Conservation (phyloP, 2,888 invertebrate genomes). For the Polymixis lichenea region DNA sequence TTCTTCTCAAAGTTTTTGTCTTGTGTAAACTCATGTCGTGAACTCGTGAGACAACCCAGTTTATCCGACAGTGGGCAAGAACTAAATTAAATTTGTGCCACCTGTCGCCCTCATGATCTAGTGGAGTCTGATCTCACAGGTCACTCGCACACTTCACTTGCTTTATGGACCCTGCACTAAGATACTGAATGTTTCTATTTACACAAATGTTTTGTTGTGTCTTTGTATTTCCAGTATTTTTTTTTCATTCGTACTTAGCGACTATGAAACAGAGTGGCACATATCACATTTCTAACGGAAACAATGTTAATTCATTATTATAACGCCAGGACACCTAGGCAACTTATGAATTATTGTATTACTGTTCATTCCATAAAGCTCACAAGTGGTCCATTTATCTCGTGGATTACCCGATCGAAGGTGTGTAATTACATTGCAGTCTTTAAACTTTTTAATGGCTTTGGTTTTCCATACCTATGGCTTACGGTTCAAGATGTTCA, state of each 20-base stretch:
- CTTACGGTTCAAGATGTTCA: conserved; percentile 36
- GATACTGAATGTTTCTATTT: conserved; percentile 33
- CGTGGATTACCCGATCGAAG: conserved; percentile 1
- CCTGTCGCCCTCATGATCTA: conserved; percentile 81
- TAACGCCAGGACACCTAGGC: background rate
- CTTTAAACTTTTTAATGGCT: conserved; percentile 39
- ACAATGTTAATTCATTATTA: background rate
- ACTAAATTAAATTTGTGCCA: conserved; percentile 85
- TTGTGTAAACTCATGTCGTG: conserved; percentile 41
- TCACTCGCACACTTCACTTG: conserved; percentile 67
- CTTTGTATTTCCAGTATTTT: background rate
- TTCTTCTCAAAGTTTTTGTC: conserved; percentile 31
- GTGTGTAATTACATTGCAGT: conserved; percentile 33
- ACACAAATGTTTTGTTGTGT: conserved; percentile 2
- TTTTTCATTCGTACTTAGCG: background rate
- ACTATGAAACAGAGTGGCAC: background rate
- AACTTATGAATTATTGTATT: background rate
- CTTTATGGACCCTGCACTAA: conserved; percentile 51
- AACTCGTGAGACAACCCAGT: conserved; percentile 49
- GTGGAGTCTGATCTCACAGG: conserved; percentile 71
- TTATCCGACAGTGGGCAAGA: conserved; percentile 73
- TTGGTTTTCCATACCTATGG: conserved; percentile 21
- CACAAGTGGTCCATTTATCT: conserved; percentile 26
- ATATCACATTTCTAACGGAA: background rate
- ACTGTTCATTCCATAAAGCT: background rate